Percentiles rank a stretch among this genome's conserved stretches.
Conservation (phyloP, 2,888 invertebrate genomes). For the Halictus quadricinctus region DNA sequence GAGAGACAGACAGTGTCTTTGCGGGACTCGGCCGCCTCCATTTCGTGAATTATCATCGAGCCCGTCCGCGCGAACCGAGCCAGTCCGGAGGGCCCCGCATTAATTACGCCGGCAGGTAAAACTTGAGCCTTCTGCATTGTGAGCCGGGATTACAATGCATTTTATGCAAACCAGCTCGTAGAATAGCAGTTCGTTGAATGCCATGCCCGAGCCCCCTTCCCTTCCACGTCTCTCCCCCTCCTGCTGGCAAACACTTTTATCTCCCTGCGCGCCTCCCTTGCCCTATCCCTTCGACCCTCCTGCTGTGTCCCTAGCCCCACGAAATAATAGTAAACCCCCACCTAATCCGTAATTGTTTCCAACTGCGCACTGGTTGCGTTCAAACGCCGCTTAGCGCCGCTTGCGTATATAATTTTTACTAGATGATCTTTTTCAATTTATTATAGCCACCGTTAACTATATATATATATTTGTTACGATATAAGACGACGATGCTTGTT, state of each 20-base stretch:
- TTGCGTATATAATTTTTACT: not conserved
- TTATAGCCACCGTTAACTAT: no score
- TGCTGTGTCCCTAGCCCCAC: not conserved
- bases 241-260: conserved; percentile 3
- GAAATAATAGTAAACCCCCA: conserved; percentile 21
- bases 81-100: conserved; percentile 42
- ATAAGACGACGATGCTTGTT: no score
- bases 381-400: not conserved
- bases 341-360: conserved; percentile 16
- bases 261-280: not conserved
- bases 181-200: conserved; percentile 55
- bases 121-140: conserved; percentile 62
- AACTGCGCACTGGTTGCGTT: not conserved
- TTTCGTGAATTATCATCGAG: conserved; percentile 24
- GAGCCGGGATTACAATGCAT: conserved; percentile 64
- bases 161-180: conserved; percentile 65
- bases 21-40: not conserved
- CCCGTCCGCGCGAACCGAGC: conserved; percentile 23
- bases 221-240: not conserved
- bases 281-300: not conserved
- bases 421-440: not conserved
- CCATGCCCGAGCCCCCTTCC: conserved; percentile 39
- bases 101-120: conserved; percentile 63
- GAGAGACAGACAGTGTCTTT: not conserved
- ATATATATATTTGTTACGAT: no score